These are phyloP conservation scores for Bombus turneri DNA, from an alignment of 1,140 invertebrate genomes.

Conservation along the genomic window DNA sequence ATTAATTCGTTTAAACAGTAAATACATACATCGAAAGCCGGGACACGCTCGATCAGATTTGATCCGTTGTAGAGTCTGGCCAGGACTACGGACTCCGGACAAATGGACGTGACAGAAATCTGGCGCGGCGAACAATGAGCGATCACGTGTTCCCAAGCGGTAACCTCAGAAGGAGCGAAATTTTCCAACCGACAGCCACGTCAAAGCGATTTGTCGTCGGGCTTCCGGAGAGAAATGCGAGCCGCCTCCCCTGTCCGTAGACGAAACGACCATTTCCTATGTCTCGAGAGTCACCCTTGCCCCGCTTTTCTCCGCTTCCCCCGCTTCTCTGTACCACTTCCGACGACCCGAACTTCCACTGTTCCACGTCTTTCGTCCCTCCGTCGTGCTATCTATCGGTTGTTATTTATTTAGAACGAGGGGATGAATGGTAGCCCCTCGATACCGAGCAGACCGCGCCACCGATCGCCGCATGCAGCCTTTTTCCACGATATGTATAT, in stretches of 20 bases:
- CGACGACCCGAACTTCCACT: background rate
- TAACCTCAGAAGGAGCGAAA: conserved; percentile 70
- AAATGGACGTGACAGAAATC: conserved; percentile 65
- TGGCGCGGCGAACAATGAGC: conserved; percentile 62
- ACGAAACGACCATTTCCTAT: conserved; percentile 67
- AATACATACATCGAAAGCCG: conserved; percentile 26
- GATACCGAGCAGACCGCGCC: conserved; percentile 45
- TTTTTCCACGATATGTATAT: conserved; percentile 38
- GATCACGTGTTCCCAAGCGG: conserved; percentile 61
- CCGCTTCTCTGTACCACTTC: conserved; percentile 9
- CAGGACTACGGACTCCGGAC: background rate
- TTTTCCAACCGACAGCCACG: conserved; percentile 78
- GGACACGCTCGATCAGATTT: conserved; percentile 1
- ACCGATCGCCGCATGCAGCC: conserved; percentile 13
- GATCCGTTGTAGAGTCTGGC: background rate
- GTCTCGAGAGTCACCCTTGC: conserved; percentile 57
- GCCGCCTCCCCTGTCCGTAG: conserved; percentile 49
- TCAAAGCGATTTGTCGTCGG: conserved; percentile 77
- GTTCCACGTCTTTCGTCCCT: background rate
- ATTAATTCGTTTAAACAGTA: conserved; percentile 49
- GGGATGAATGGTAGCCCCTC: conserved; percentile 66
- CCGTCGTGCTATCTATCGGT: conserved; percentile 49
- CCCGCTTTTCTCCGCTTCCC: background rate
- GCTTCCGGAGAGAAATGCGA: conserved; percentile 70
- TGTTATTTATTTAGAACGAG: conserved; percentile 77